Evolutionary conservation across 2,888 invertebrate genomes (phyloP), one percentile per base, ranked within the genome.

Genomic region (Netelia melanura): DNA sequence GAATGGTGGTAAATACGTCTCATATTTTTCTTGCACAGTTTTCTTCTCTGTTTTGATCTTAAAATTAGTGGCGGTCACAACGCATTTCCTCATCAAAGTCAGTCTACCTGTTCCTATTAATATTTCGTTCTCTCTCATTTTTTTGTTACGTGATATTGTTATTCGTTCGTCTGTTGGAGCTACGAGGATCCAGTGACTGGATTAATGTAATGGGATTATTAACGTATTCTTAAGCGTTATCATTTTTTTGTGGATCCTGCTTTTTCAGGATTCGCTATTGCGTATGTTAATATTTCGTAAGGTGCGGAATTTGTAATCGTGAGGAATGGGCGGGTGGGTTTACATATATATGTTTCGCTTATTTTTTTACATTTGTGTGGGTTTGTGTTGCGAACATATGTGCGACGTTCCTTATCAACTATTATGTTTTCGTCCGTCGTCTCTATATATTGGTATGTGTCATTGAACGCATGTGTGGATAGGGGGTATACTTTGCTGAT

Each of bases 81-180:
- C 62, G 44, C 67, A 77, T 38, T 58, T 61, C 10, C 25, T 43
- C 67, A 21, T 25, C 17, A 77, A 67, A 76, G 76, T 38, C 65
- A 65, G 64, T 64, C 23, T 17, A 14, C 54, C 64, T 75, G 65
- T 11, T 14, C 25, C n/a, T n/a, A 21, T 14, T 23, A 67, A 38
- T 21, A 43, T 65, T 56, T n/a, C 14, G 1, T 54, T 21, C n/a
- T 52, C 8, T 38, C 9, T 14, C 9, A 17, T 38, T 10, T 56
- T 54, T 0, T 68, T 25, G 1, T 56, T 44, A 21, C 67, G 58
- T 9, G 30, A 14, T 21, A 61, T 48, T 3, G 9, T n/a, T 23
- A 58, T 9, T 17, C 43, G 38, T 44, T 72, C 72, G 2, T 14
- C 3, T 11, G 23, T 30, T 8, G 21, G 10, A 3, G 52, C 48